Percentiles rank a stretch among this genome's conserved stretches.
Conservation (phyloP, 2,888 invertebrate species). For the Heliconius charithonia region DNA sequence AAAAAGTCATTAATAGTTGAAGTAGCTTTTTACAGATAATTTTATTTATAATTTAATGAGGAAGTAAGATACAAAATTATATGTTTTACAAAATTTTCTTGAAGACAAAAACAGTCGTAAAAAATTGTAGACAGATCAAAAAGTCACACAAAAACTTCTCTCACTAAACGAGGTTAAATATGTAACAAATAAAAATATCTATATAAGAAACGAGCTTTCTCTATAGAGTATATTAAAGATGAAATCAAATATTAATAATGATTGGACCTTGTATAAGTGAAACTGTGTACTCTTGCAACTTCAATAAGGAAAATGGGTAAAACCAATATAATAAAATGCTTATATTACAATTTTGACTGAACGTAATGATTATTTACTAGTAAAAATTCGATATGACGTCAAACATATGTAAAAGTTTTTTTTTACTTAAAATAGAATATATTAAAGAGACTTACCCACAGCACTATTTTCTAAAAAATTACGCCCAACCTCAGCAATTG, state of each 20-base stretch:
- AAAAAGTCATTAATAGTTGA: too few relatives aligned
- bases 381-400: neutral
- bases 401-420: too few relatives aligned
- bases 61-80: too few relatives aligned
- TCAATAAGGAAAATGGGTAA: slow-evolving; percentile 1
- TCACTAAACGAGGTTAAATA: neutral
- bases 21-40: too few relatives aligned
- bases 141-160: neutral
- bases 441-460: slow-evolving; percentile 38
- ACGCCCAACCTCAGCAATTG: neutral
- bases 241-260: neutral
- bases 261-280: neutral
- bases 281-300: neutral
- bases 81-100: too few relatives aligned
- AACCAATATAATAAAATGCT: neutral
- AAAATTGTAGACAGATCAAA: neutral
- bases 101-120: too few relatives aligned
- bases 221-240: neutral
- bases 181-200: neutral
- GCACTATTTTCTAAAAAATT: slow-evolving; percentile 27
- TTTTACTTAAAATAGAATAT: too few relatives aligned
- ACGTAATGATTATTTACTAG: neutral
- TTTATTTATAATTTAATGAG: too few relatives aligned
- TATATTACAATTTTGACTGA: neutral
- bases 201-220: neutral